These are phyloP conservation scores for Acrossocheilus fasciatus DNA, from an alignment of 2,797 vertebrate genomes.

Conservation along the genomic window DNA sequence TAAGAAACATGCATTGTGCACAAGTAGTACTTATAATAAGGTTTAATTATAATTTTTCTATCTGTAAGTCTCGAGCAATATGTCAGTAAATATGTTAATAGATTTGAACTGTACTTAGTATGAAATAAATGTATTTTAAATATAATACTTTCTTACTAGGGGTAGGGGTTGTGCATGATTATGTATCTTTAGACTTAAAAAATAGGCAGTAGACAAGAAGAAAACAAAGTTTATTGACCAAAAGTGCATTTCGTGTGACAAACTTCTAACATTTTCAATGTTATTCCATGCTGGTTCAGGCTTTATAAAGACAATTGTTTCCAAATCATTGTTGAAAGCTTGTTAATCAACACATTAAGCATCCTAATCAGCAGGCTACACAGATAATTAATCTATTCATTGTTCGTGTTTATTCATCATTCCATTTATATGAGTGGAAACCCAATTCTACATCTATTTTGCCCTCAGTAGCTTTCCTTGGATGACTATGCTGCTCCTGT, in stretches of 20 bases:
- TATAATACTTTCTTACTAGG: background rate
- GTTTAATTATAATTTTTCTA: too few relatives aligned
- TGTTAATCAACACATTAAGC: slow-evolving; percentile 5
- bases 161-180: background rate
- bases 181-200: background rate
- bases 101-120: background rate
- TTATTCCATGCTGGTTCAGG: background rate
- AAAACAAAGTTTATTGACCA: slow-evolving; percentile 23
- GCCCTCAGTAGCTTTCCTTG: background rate
- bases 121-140: background rate
- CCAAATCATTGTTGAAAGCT: background rate
- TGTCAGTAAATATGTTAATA: background rate
- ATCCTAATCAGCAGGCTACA: background rate
- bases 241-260: background rate
- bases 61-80: too few relatives aligned
- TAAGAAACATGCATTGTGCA: too few relatives aligned
- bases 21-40: too few relatives aligned
- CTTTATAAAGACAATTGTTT: background rate
- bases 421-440: background rate
- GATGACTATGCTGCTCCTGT: background rate
- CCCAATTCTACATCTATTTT: slow-evolving; percentile 10
- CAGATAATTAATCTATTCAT: slow-evolving; percentile 1
- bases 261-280: background rate
- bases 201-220: background rate
- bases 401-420: slow-evolving; percentile 5